A percentile compares a stretch with the other conserved stretches of the same genome.
These are phyloP conservation scores for Procambarus clarkii DNA, from an alignment of 1,140 invertebrate genomes.

Conservation along the genomic window DNA sequence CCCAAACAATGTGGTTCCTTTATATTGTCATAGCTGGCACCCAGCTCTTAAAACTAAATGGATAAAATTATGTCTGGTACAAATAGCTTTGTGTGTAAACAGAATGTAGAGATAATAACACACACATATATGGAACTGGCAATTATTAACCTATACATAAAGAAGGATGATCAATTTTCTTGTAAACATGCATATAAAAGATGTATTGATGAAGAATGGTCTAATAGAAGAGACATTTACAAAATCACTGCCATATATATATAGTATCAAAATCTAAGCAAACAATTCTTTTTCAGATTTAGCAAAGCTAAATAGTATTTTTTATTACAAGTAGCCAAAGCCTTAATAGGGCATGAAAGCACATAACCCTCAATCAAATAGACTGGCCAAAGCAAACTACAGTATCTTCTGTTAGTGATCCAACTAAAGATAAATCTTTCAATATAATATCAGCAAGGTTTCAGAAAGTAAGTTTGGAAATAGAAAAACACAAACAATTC, in stretches of 20 bases:
- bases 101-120: not conserved
- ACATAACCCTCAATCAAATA: too few relatives aligned
- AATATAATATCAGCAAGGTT: too few relatives aligned
- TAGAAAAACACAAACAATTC: not conserved
- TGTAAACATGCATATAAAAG: not conserved
- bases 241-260: not conserved
- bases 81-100: not conserved
- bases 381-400: too few relatives aligned
- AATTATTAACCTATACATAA: not conserved
- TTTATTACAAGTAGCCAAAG: too few relatives aligned
- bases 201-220: not conserved
- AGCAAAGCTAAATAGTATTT: too few relatives aligned
- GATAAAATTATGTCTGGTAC: not conserved
- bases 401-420: too few relatives aligned
- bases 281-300: too few relatives aligned
- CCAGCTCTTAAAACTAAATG: not conserved
- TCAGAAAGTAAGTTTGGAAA: not conserved
- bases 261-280: too few relatives aligned
- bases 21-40: not conserved
- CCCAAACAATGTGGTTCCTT: not conserved
- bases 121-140: not conserved
- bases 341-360: too few relatives aligned
- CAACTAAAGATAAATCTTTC: too few relatives aligned
- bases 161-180: not conserved
- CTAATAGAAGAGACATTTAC: not conserved